A percentile compares a stretch with the other conserved stretches of the same genome.
Evolutionary conservation across 2,888 invertebrate species (phyloP).

Genomic region (Tortrix viridana): DNA sequence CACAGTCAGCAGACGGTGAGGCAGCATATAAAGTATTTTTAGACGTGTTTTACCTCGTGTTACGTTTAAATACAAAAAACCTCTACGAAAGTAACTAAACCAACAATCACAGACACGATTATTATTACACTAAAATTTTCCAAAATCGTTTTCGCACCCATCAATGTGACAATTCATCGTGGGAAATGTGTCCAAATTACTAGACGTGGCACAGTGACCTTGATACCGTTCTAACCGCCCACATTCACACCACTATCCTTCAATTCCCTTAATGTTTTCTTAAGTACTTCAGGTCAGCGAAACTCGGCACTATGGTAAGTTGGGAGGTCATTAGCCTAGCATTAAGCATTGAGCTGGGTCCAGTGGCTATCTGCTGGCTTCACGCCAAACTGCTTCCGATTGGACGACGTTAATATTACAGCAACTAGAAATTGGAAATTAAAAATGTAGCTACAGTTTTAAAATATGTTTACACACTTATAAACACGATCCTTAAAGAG

Average conservation of each 20-base stretch:
- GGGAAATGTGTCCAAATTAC: constrained; percentile 22
- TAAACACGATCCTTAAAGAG: too few species aligned
- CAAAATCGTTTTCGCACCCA: too few species aligned
- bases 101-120: too few species aligned
- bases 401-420: constrained; percentile 58
- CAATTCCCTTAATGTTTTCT: constrained; percentile 34
- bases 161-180: constrained; percentile 9
- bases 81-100: too few species aligned
- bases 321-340: constrained; percentile 72
- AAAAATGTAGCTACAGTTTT: too few species aligned
- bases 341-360: constrained; percentile 68
- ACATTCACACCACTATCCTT: constrained; percentile 24
- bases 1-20: too few species aligned
- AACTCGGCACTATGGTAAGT: constrained; percentile 58
- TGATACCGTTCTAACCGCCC: constrained; percentile 26
- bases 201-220: constrained; percentile 25
- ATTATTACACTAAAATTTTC: too few species aligned
- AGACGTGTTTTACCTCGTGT: too few species aligned
- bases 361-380: constrained; percentile 76
- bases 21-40: too few species aligned
- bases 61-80: too few species aligned
- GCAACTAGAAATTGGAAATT: background rate
- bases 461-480: too few species aligned
- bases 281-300: constrained; percentile 47
- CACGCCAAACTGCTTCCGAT: constrained; percentile 69